Base-by-base conservation (phyloP, 2,113 vertebrate genomes). In the Amia ocellicauda region DNA sequence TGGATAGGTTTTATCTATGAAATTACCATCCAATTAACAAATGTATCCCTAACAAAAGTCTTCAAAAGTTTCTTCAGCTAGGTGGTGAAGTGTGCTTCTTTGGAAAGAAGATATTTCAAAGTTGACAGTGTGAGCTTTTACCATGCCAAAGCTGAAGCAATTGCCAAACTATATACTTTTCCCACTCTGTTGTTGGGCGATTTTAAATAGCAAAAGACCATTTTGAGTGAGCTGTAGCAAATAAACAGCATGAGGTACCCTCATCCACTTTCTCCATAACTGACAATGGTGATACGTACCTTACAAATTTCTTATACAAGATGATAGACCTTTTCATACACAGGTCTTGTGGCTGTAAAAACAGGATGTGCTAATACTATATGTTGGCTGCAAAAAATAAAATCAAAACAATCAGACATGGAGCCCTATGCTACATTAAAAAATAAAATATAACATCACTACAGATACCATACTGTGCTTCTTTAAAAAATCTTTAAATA, bases 381-480 rank as follows among this genome's bases (percentile, higher is more conserved):
- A 20, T 27, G 72, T 69, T 75, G 69, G 68, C 72, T n/a, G n/a
- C 57, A 42, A 78, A 69, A 67, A 73, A 66, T 64, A 78, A 63
- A 79, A 74, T 77, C 64, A 70, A 27, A 45, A 67, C 14, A 19
- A 51, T 40, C 2, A 66, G 19, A 66, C 26, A 58, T 28, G n/a
- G 17, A 51, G 69, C 71, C 53, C 67, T 76, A 77, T 76, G 82
- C 83, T 80, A 84, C 80, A 79, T 80, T 63, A 67, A 75, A 42
- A 72, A 71, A 72, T 66, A 56, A 55, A 53, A 59, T 23, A 64
- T 24, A 29, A 29, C 31, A 36, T 11, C 11, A 36, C 8, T 50
- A 68, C 76, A 78, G 54, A 79, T 69, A 69, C 56, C 58, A 72
- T 82, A 81, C 82, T 87, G 86, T 86, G 81, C 83, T 86, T 85